Evolutionary conservation across 2,797 vertebrate genomes (phyloP).

Genomic region (Chelon auratus): DNA sequence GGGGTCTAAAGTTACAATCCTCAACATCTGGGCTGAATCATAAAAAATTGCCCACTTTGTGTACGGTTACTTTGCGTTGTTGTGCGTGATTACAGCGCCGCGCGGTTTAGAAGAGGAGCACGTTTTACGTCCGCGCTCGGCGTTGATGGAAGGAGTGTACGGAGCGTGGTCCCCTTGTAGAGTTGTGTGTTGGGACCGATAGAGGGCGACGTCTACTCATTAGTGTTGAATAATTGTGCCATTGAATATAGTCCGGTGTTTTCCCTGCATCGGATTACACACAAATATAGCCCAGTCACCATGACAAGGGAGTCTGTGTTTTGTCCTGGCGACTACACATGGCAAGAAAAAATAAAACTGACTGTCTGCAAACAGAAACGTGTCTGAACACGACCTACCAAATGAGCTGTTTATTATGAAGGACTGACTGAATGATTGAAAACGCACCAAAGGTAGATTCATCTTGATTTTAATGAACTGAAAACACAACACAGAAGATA

Average conservation of each 20-base stretch:
- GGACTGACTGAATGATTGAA: no score
- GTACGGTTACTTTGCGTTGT: conserved; percentile 49
- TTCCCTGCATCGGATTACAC: conserved; percentile 47
- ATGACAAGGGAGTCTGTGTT: conserved; percentile 3
- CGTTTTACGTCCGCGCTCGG: conserved; percentile 14
- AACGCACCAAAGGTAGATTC: no score
- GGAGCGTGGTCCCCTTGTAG: neutral
- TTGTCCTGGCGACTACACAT: neutral
- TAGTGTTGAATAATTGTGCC: conserved; percentile 1
- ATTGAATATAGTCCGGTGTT: conserved; percentile 26
- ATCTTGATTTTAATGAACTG: no score
- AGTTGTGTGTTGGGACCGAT: conserved; percentile 24
- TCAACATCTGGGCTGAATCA: conserved; percentile 82
- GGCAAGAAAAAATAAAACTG: neutral
- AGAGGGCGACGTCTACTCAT: conserved; percentile 57
- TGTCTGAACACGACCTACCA: no score
- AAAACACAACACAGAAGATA: no score
- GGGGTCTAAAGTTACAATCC: conserved; percentile 84
- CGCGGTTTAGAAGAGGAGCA: conserved; percentile 51
- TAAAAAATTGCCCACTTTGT: conserved; percentile 54
- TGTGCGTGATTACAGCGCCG: conserved; percentile 39
- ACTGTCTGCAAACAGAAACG: no score
- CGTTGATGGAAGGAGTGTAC: conserved; percentile 5
- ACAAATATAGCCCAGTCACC: conserved; percentile 25
- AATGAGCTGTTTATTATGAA: no score